A percentile compares a stretch with the other conserved stretches of the same genome.
Evolutionary conservation across 2,113 vertebrate species (phyloP).

Genomic region (Fregata magnificens): DNA sequence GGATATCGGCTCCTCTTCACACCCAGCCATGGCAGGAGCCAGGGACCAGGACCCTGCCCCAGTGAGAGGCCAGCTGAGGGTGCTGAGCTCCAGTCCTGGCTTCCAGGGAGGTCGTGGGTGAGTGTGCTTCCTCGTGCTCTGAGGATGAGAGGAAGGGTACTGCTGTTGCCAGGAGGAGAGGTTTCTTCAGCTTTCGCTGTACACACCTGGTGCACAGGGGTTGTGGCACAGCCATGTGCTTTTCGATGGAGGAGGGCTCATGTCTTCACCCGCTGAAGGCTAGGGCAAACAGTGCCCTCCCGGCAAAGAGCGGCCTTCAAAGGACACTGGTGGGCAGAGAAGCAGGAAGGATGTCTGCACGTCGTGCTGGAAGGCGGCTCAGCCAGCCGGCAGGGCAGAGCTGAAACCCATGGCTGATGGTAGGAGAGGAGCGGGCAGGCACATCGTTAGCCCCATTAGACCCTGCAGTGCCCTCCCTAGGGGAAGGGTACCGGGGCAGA

Average conservation of each 20-base stretch:
- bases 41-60: background rate
- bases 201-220: too few species aligned
- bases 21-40: background rate
- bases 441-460: accelerated
- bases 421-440: background rate
- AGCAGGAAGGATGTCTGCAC: background rate
- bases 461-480: background rate
- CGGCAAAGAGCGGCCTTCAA: background rate
- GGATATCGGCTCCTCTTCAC: background rate
- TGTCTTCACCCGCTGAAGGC: background rate
- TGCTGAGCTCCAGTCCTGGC: background rate
- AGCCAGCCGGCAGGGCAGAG: background rate
- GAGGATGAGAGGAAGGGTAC: background rate
- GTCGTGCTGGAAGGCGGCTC: background rate
- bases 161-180: background rate
- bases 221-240: background rate
- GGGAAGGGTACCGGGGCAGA: background rate
- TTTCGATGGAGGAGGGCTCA: accelerated
- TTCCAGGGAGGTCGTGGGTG: background rate
- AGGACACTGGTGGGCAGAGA: background rate
- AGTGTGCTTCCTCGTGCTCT: accelerated
- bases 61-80: background rate
- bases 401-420: background rate
- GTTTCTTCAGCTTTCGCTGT: accelerated
- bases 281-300: background rate